Percentiles rank a stretch among this genome's conserved stretches.
phyloP scores from a whole-genome alignment of 2,797 vertebrate genomes.

The Chaetophractus vellerosus region DNA sequence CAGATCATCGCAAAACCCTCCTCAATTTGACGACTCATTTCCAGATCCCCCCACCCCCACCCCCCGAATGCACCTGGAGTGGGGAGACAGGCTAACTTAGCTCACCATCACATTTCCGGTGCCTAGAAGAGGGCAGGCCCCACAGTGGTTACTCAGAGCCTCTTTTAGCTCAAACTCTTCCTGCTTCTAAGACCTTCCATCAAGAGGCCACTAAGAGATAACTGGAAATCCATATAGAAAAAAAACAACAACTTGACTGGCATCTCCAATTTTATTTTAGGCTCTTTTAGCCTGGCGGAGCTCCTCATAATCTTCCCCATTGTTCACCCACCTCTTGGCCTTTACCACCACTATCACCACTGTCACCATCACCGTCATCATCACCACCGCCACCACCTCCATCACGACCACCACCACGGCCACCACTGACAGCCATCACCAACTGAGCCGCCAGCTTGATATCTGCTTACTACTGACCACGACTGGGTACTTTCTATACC shows the following conservation, averaged over 20 bases:
- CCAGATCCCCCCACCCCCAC: neutral
- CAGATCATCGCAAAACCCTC: neutral
- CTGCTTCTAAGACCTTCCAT: neutral
- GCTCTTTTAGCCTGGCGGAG: neutral
- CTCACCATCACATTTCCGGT: neutral
- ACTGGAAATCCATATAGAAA: neutral
- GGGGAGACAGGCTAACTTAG: rapidly evolving
- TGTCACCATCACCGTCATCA: too few species aligned
- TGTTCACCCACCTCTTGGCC: neutral
- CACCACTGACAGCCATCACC: neutral
- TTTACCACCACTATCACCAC: rapidly evolving
- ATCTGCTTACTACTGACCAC: neutral
- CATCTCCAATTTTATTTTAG: neutral
- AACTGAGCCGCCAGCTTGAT: rapidly evolving
- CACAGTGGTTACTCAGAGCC: neutral
- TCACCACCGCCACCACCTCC: neutral
- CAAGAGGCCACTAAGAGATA: neutral
- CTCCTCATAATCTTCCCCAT: neutral
- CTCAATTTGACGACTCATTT: neutral
- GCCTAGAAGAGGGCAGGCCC: neutral
- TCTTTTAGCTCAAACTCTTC: neutral
- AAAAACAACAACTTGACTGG: neutral
- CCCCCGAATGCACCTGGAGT: neutral
- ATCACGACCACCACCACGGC: neutral
- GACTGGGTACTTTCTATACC: neutral